Percentiles rank a stretch among this genome's conserved stretches.
Conservation (phyloP, 2,888 invertebrate species). For the Agrotis clavis region DNA sequence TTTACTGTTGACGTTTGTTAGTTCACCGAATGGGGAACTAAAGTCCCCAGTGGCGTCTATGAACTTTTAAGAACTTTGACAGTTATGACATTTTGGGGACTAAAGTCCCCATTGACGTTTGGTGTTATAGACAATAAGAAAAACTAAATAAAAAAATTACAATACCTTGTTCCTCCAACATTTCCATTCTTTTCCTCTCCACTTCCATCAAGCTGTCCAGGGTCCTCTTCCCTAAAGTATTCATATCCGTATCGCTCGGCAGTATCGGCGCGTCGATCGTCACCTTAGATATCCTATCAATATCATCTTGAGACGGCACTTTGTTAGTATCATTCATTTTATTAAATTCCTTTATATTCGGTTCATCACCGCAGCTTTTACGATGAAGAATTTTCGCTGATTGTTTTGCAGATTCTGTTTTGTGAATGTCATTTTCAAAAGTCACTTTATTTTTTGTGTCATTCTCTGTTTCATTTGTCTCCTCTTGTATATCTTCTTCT, state of each 20-base stretch:
- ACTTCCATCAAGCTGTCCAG: conserved; percentile 97
- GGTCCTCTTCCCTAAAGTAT: conserved; percentile 94
- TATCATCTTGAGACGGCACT: conserved; percentile 96
- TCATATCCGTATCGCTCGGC: conserved; percentile 92
- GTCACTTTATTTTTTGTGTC: conserved; percentile 58
- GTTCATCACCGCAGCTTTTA: conserved; percentile 89
- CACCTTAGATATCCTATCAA: conserved; percentile 97
- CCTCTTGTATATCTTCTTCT: conserved; percentile 79
- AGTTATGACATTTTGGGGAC: too few relatives aligned
- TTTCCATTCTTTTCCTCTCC: conserved; percentile 96
- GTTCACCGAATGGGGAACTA: too few relatives aligned
- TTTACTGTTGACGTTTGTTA: too few relatives aligned
- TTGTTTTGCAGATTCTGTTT: conserved; percentile 52
- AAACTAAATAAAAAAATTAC: conserved; percentile 23
- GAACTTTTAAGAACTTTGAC: too few relatives aligned
- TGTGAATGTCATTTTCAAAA: conserved; percentile 50
- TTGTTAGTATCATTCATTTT: conserved; percentile 84
- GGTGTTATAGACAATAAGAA: too few relatives aligned
- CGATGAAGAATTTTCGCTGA: conserved; percentile 78
- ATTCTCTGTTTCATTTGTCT: conserved; percentile 69
- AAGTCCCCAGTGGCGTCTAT: too few relatives aligned
- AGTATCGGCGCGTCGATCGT: conserved; percentile 95
- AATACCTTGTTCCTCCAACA: conserved; percentile 97
- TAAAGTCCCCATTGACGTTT: too few relatives aligned
- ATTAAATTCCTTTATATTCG: conserved; percentile 78